Conservation (phyloP, 2,888 invertebrate genomes). For the Ceriagrion tenellum region DNA sequence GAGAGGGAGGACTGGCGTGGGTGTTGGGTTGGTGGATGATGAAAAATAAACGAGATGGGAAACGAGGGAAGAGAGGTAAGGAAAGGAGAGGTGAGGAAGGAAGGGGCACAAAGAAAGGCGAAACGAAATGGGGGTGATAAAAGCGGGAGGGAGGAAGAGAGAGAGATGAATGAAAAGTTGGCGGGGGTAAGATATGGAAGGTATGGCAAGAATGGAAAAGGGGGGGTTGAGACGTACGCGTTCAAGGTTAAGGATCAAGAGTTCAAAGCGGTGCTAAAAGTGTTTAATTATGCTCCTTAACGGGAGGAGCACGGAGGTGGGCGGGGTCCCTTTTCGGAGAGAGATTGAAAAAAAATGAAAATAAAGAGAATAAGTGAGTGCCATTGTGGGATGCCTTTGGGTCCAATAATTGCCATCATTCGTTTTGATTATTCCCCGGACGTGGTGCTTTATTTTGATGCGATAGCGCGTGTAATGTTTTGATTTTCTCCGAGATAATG, state of each 20-base stretch:
- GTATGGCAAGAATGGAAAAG: not conserved
- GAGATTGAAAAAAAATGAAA: no score
- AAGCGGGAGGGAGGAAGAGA: not conserved
- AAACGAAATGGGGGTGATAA: constrained; percentile 9
- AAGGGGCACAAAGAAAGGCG: not conserved
- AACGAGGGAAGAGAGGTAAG: not conserved
- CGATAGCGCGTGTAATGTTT: not conserved
- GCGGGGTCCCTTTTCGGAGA: no score
- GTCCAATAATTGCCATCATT: not conserved
- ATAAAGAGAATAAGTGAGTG: not conserved
- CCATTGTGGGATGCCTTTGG: not conserved
- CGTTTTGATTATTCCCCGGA: not conserved
- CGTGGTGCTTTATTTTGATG: not conserved
- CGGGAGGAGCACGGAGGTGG: not conserved
- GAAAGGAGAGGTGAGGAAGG: not conserved
- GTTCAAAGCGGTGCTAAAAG: constrained; percentile 10
- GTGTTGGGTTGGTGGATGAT: not conserved
- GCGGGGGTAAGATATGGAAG: not conserved
- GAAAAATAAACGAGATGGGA: constrained; percentile 9
- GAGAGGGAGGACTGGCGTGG: not conserved
- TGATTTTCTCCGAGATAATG: not conserved
- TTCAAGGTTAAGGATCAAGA: constrained; percentile 28
- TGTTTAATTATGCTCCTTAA: constrained; percentile 15
- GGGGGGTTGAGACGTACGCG: not conserved
- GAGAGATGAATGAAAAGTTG: constrained; percentile 20